A percentile compares a stretch with the other conserved stretches of the same genome.
Evolutionary conservation across 2,888 invertebrate genomes (phyloP).

Genomic region (Alloplasta piceator): DNA sequence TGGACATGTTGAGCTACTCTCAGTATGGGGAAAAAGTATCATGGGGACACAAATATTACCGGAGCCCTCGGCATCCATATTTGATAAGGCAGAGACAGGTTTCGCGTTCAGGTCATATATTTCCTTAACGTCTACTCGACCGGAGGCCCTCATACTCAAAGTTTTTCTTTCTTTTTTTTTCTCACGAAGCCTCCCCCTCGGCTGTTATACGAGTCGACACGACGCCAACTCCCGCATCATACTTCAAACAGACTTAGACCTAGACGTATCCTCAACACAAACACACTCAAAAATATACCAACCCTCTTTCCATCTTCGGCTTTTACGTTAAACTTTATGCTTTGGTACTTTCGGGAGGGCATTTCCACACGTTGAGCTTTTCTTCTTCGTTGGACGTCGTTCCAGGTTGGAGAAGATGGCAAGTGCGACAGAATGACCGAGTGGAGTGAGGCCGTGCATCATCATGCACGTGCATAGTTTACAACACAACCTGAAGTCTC

Average conservation of each 20-base stretch:
- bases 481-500: slow-evolving; percentile 32
- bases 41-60: slow-evolving; percentile 33
- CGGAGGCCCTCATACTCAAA: slow-evolving; percentile 47
- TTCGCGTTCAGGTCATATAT: slow-evolving; percentile 59
- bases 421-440: not conserved
- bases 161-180: slow-evolving; percentile 3
- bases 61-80: slow-evolving; percentile 44
- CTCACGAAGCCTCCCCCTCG: not conserved
- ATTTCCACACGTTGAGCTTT: slow-evolving; percentile 27
- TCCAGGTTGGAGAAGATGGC: not conserved
- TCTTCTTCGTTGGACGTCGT: slow-evolving; percentile 40
- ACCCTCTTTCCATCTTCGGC: slow-evolving; percentile 33
- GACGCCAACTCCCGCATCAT: slow-evolving; percentile 31
- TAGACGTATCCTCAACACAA: slow-evolving; percentile 4
- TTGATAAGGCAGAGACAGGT: slow-evolving; percentile 60
- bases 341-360: slow-evolving; percentile 22
- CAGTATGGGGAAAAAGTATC: slow-evolving; percentile 53
- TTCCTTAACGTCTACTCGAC: slow-evolving; percentile 52
- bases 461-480: slow-evolving; percentile 62
- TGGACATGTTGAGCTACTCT: slow-evolving; percentile 41
- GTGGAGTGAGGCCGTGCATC: slow-evolving; percentile 49
- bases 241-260: slow-evolving; percentile 23
- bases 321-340: slow-evolving; percentile 54
- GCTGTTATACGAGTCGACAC: slow-evolving; percentile 19
- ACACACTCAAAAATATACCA: not conserved